Evolutionary conservation across 2,797 vertebrate species (phyloP), one percentile per base, ranked within the genome.

Genomic region (Chaetophractus vellerosus): DNA sequence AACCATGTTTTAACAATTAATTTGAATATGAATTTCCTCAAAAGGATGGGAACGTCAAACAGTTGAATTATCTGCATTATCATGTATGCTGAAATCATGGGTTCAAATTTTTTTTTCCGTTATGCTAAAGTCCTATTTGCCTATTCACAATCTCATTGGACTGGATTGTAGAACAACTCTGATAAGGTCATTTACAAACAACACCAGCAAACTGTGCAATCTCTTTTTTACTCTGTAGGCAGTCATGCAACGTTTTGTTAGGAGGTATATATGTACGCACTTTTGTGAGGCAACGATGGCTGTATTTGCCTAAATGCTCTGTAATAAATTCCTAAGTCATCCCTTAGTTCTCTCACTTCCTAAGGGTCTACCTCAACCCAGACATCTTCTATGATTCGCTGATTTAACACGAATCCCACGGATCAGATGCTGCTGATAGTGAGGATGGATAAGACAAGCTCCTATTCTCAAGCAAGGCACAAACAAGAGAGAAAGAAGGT

Each of bases 161-260:
- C 41, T 45, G 12, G 6, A 71, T 68, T 71, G 10, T 63, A 93
- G 92, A 86, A 33, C 12, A 96, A 86, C 15, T 81, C 63, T 82
- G 12, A 79, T 8, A 87, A 88, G 19, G 68, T 45, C 55, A 69
- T 38, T 93, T 75, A 84, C 12, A 90, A 91, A 78, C 36, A 95
- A 63, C 31, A 84, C 38, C 26, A 59, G n/a, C n/a, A n/a, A n/a
- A 89, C 14, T 23, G 8, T 61, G 41, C 11, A 61, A 80, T 79
- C 6, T 94, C 66, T 76, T 78, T 80, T 38, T 96, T 90, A 57
- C 36, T 76, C 92, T 76, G 26, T 26, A 19, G 41, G 24, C 19
- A 63, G 31, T 57, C 12, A 45, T 50, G 71, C 33, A 76, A 74
- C 10, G 61, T 69, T 83, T 88, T 69, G 61, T 45, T 9, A 45